A percentile compares a stretch with the other conserved stretches of the same genome.
Conservation (phyloP, 2,113 vertebrate genomes). For the Xiphorhynchus elegans region DNA sequence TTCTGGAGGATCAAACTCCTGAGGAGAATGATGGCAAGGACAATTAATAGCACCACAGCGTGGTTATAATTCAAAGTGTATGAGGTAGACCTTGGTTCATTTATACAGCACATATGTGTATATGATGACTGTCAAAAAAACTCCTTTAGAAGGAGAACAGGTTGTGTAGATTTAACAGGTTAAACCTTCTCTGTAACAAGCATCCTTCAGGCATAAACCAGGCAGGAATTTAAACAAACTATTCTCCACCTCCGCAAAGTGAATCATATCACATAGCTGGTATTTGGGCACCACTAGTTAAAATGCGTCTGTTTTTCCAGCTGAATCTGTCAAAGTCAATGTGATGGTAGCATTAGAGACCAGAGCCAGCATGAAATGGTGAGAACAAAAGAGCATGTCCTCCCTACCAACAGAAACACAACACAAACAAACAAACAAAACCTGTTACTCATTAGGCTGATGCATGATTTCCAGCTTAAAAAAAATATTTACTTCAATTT, state of each 20-base stretch:
- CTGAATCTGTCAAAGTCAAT: constrained; percentile 1
- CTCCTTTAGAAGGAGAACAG: not conserved
- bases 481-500: not conserved
- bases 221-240: not conserved
- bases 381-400: constrained; percentile 37
- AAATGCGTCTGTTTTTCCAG: constrained; percentile 23
- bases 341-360: not conserved
- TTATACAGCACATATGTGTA: not conserved
- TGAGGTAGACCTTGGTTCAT: not conserved
- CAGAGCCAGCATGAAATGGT: not conserved
- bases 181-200: not conserved
- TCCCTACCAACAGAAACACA: constrained; percentile 56
- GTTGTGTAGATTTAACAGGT: not conserved
- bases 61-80: not conserved
- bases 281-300: constrained; percentile 4
- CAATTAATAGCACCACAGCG: not conserved
- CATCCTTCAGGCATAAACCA: not conserved
- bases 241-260: not conserved
- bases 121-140: not conserved
- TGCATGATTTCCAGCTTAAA: not conserved
- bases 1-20: not conserved
- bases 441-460: constrained; percentile 30
- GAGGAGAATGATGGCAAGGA: not conserved
- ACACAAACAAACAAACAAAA: constrained; percentile 59
- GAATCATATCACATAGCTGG: constrained; percentile 23